Percentiles rank a stretch among this genome's conserved stretches.
Conservation (phyloP, 2,888 invertebrate genomes). For the Dimorphilus gyrociliatus region DNA sequence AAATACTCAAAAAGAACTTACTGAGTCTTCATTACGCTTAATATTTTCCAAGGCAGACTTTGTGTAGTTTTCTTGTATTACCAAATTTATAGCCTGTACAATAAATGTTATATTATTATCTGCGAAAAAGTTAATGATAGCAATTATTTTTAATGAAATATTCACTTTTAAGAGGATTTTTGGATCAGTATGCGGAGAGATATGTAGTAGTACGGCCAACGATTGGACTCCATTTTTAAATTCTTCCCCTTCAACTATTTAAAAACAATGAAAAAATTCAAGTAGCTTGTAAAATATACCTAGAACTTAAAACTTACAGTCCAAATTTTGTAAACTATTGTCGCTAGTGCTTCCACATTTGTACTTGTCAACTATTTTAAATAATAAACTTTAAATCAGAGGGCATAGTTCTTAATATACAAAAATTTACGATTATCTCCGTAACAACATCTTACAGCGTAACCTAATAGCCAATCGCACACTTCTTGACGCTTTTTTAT, state of each 20-base stretch:
- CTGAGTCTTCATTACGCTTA: constrained; percentile 1
- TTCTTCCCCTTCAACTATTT: constrained; percentile 65
- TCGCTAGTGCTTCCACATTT: constrained; percentile 44
- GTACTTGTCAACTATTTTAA: constrained; percentile 46
- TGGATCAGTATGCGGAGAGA: constrained; percentile 64
- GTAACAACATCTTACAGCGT: constrained; percentile 66
- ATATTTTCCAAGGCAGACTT: constrained; percentile 1
- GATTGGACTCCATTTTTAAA: constrained; percentile 65
- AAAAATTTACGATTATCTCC: constrained; percentile 48
- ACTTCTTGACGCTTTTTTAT: constrained; percentile 50
- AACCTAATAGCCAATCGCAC: constrained; percentile 66
- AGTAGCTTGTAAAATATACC: too few species aligned
- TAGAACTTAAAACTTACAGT: constrained; percentile 38
- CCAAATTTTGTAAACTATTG: constrained; percentile 40
- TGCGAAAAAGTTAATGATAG: neutral
- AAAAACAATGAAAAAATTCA: too few species aligned
- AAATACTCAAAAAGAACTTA: neutral
- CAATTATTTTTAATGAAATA: constrained; percentile 1
- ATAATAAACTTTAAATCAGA: neutral
- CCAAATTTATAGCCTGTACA: constrained; percentile 1
- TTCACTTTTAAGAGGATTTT: constrained; percentile 49
- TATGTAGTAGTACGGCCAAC: constrained; percentile 59
- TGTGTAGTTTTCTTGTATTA: constrained; percentile 1
- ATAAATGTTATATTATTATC: neutral
- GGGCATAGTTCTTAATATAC: too few species aligned